Evolutionary conservation across 2,113 vertebrate species (phyloP), one percentile per base, ranked within the genome.

Genomic region (Bubo scandiacus): DNA sequence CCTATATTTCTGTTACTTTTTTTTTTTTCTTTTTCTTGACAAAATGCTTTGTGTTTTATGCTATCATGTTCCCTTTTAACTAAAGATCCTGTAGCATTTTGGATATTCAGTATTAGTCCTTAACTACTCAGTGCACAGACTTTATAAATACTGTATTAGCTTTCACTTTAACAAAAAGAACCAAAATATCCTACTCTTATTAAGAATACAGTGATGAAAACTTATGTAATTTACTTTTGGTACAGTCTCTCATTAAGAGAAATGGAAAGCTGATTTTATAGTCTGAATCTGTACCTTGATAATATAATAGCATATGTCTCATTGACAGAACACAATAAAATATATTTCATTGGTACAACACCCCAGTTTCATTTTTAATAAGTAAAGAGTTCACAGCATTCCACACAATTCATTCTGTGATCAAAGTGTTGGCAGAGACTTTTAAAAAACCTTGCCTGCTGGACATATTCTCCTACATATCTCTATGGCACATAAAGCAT

Each of bases 291-390:
- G 96, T 90, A 94, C 96, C 93, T 96, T 88, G 93, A 96, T 96
- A 97, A 98, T 98, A 97, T 95, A 96, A 97, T 94, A 88, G 63
- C 94, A 77, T 96, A 96, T 86, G 95, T 95, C 75, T 94, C 92
- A 92, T 90, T 95, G 89, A 90, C 81, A 86, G 86, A 91, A 70
- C 81, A 90, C 71, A 98, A 95, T 97, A 94, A 96, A 97, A 90
- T 96, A 83, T 40, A 90, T 88, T 93, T 90, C 95, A 94, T 94
- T 96, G 92, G 94, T 94, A 92, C 63, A 86, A 85, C 67, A 96
- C 92, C 92, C 90, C 80, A 79, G 94, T 94, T 87, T 93, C 92
- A 85, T 89, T 97, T 89, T 96, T 92, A 97, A 94, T 97, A 96
- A 97, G 73, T 84, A 95, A 84, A 93, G 84, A 61, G 73, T 84